phyloP scores from a whole-genome alignment of 2,113 vertebrate species.

The Galemys pyrenaicus region DNA sequence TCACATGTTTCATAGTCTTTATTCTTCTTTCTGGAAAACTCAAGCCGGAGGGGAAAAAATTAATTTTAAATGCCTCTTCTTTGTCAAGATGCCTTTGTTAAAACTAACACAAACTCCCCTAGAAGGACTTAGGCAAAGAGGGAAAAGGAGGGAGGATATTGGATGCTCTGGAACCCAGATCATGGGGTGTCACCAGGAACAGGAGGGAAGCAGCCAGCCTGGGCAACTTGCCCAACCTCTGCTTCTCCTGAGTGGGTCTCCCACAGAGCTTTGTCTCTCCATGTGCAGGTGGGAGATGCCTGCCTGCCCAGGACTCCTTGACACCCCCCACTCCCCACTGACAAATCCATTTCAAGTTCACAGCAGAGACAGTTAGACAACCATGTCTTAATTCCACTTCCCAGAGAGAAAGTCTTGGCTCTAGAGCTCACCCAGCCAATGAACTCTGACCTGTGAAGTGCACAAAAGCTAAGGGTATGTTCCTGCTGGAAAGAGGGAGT shows the following conservation, averaged over 20 bases:
- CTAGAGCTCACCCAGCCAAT: neutral
- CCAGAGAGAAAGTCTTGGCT: neutral
- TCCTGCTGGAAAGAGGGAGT: neutral
- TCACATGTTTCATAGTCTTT: neutral
- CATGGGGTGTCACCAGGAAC: rapidly evolving
- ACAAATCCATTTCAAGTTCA: too few species aligned
- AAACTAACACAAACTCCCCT: neutral
- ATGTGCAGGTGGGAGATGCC: neutral
- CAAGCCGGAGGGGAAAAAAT: neutral
- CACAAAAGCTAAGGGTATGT: neutral
- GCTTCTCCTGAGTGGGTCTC: neutral
- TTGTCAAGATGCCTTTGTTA: neutral
- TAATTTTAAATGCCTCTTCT: neutral
- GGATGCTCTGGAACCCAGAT: neutral
- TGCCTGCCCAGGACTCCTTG: too few species aligned
- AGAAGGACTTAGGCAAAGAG: neutral
- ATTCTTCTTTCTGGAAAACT: neutral
- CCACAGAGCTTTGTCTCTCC: too few species aligned
- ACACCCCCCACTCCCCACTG: too few species aligned
- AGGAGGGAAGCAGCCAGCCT: neutral
- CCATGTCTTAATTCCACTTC: neutral
- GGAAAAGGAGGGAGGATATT: neutral
- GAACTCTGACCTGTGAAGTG: neutral
- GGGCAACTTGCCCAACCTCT: too few species aligned
- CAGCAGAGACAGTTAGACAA: neutral